Base-by-base conservation (phyloP, 1,140 invertebrate genomes). In the Heliconius himera region DNA sequence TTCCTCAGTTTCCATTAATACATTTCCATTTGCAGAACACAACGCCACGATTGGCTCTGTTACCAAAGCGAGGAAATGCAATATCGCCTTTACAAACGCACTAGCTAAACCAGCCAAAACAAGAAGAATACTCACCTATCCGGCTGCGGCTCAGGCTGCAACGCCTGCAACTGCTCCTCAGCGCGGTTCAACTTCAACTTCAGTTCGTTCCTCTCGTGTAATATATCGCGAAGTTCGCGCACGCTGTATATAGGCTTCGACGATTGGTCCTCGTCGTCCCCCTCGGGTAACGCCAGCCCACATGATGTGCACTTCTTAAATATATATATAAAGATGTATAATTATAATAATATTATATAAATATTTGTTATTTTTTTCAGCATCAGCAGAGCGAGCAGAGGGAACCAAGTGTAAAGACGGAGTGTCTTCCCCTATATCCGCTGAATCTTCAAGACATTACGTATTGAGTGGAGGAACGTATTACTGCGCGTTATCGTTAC, bases 171-270 rank as follows among this genome's bases (percentile, higher is more conserved):
- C 94, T 99, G 98, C 85, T 99, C 98, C 93, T 99, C 98, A 18
- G 98, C 95, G 89, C 98, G 97, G 85, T 97, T 97, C 22, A 99
- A 96, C 89, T 97, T 96, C 29, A 97, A 96, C 95, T 98, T 99
- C 18, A 99, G 94, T 91, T 98, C 97, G 91, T 99, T 98, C 83
- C 98, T 95, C 93, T 99, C 98, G 88, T 98, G 96, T 13, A 99
- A 95, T 84, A 99, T 98, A 88, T 98, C 97, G 81, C 96, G 95
- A 8, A 99, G 95, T 91, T 99, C 98, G 54, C 96, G 96, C 49
- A 98, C 97, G 11, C 98, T 99, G 92, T 99, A 99, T 74, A 98
- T 95, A 13, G 98, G 98, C 85, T 97, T 95, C 85, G 98, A 97
- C 0, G 97, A 97, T 94, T 98, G 97, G 86, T 98, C 97, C 70